Percentiles rank a stretch among this genome's conserved stretches.
phyloP scores from a whole-genome alignment of 2,797 vertebrate species.

The Austrolebias charrua region DNA sequence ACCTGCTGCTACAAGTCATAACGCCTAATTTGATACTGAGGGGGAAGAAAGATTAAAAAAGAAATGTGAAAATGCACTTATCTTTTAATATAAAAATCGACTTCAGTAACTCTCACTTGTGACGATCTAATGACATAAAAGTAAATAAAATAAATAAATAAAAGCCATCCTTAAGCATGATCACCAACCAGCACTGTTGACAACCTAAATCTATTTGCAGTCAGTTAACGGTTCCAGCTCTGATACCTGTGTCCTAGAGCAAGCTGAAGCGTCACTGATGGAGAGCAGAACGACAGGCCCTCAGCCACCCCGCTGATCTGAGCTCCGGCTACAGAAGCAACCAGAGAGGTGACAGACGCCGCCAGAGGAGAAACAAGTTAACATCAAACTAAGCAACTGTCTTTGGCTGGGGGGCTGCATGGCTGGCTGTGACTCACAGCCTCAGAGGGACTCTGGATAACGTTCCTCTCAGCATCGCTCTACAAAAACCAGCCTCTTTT shows the following conservation, averaged over 20 bases:
- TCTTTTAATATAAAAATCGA: too few relatives aligned
- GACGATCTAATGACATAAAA: background rate
- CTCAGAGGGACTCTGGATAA: slow-evolving; percentile 53
- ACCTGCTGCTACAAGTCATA: background rate
- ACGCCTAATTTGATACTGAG: too few relatives aligned
- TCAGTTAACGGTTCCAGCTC: slow-evolving; percentile 43
- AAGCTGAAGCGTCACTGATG: slow-evolving; percentile 54
- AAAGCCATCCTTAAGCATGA: slow-evolving; percentile 35
- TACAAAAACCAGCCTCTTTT: slow-evolving; percentile 53
- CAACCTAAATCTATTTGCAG: slow-evolving; percentile 53
- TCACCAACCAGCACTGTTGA: slow-evolving; percentile 44
- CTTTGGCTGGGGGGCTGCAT: slow-evolving; percentile 62
- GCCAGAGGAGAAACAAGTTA: slow-evolving; percentile 72
- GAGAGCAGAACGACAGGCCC: slow-evolving; percentile 69
- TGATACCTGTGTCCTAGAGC: slow-evolving; percentile 67
- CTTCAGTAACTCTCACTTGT: background rate
- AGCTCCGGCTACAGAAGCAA: slow-evolving; percentile 55
- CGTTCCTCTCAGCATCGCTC: slow-evolving; percentile 48
- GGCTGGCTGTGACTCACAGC: slow-evolving; percentile 69
- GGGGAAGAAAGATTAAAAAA: background rate
- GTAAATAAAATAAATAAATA: background rate
- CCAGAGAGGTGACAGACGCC: slow-evolving; percentile 69
- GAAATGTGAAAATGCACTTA: too few relatives aligned
- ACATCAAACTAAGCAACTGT: slow-evolving; percentile 73
- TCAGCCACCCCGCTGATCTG: slow-evolving; percentile 68